These are phyloP conservation scores for Mungos mungo DNA, from an alignment of 2,113 vertebrate species.

Conservation along the genomic window DNA sequence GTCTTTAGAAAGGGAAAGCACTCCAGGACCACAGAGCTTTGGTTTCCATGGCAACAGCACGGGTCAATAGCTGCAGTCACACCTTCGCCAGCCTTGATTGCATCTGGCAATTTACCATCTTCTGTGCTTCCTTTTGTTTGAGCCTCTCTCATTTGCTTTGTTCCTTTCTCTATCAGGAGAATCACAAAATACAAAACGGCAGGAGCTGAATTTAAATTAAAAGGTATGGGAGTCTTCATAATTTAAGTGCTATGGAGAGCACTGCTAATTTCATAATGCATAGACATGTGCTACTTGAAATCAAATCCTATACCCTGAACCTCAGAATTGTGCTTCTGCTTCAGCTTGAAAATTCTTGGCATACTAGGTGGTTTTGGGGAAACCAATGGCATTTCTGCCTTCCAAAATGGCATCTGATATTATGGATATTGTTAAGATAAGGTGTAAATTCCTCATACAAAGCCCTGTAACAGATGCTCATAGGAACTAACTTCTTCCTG, in stretches of 20 bases:
- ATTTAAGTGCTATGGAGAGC: neutral
- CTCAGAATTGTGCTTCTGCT: neutral
- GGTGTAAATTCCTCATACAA: neutral
- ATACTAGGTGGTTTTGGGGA: neutral
- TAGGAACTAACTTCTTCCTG: neutral
- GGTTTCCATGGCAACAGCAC: conserved; percentile 64
- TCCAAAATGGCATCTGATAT: neutral
- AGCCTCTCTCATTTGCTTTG: conserved; percentile 44
- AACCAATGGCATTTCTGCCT: neutral
- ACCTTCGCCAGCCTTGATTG: conserved; percentile 58
- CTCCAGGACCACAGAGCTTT: neutral
- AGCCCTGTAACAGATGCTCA: neutral
- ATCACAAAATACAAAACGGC: neutral
- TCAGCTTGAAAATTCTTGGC: neutral
- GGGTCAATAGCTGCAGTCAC: conserved; percentile 46
- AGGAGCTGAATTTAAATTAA: conserved; percentile 49
- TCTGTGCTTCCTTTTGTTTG: conserved; percentile 60
- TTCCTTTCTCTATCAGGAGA: conserved; percentile 43
- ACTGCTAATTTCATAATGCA: neutral
- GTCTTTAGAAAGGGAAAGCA: conserved; percentile 20
- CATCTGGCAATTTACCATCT: conserved; percentile 30
- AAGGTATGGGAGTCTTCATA: neutral
- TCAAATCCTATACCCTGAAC: neutral
- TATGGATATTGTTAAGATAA: neutral
- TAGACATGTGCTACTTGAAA: neutral